phyloP scores from a whole-genome alignment of 1,140 invertebrate genomes.

The Drosophila bifasciata region DNA sequence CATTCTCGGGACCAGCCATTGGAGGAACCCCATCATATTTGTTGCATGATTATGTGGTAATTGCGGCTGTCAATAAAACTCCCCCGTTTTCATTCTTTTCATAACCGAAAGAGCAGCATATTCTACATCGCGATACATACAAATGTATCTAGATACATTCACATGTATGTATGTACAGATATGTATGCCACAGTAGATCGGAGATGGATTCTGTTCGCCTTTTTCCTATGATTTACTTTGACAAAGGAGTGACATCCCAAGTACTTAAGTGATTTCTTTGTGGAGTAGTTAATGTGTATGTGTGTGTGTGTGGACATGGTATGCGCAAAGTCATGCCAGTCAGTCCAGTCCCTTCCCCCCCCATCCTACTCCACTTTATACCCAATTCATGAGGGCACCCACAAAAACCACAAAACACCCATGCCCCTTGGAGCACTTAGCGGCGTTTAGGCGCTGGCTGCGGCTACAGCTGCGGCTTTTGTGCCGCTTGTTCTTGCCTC shows the following conservation, averaged over 20 bases:
- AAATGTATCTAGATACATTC: background rate
- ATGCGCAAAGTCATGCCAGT: constrained; percentile 71
- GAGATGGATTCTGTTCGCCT: constrained; percentile 33
- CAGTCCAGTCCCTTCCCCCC: constrained; percentile 5
- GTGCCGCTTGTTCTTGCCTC: constrained; percentile 13
- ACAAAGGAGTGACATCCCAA: constrained; percentile 81
- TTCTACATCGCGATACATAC: constrained; percentile 57
- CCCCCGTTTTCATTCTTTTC: constrained; percentile 81
- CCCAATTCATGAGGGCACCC: constrained; percentile 48
- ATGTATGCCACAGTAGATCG: constrained; percentile 22
- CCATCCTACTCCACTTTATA: constrained; percentile 30
- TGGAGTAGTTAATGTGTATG: constrained; percentile 72
- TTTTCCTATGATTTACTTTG: constrained; percentile 76
- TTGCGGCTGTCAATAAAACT: constrained; percentile 84
- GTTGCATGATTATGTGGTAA: constrained; percentile 83
- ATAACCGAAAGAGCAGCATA: constrained; percentile 61
- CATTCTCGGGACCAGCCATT: background rate
- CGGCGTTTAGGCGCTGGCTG: constrained; percentile 59
- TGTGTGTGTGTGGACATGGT: constrained; percentile 54
- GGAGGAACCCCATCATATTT: constrained; percentile 68
- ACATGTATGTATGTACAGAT: constrained; percentile 11
- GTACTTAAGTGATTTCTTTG: constrained; percentile 83
- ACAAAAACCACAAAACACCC: constrained; percentile 34
- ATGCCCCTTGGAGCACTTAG: constrained; percentile 61
- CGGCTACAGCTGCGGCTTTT: constrained; percentile 40